These are phyloP conservation scores for Procambarus clarkii DNA, from an alignment of 1,140 invertebrate species.

Conservation along the genomic window DNA sequence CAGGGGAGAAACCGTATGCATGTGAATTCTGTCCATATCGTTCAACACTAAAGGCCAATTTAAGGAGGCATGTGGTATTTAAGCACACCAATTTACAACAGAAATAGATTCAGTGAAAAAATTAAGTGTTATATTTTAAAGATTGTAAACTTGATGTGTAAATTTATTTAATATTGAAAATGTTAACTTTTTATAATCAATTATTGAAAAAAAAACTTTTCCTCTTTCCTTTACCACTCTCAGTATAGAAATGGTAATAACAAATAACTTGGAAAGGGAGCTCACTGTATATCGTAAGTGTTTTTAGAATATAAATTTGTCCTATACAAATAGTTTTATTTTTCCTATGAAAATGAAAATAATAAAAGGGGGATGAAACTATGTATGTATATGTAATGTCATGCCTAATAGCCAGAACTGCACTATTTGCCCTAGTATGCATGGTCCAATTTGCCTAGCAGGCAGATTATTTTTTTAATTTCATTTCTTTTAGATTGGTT, in stretches of 20 bases:
- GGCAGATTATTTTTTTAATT: no score
- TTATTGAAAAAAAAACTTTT: neutral
- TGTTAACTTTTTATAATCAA: neutral
- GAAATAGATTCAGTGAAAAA: neutral
- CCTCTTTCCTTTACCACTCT: neutral
- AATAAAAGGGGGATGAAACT: neutral
- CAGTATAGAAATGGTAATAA: neutral
- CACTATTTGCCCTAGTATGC: no score
- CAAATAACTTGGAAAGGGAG: neutral
- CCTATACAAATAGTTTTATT: neutral
- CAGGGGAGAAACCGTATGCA: constrained; percentile 88
- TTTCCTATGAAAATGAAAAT: neutral
- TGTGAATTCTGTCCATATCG: constrained; percentile 83
- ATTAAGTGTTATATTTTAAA: neutral
- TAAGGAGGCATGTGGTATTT: constrained; percentile 54
- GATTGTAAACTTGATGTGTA: neutral
- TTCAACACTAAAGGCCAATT: constrained; percentile 61
- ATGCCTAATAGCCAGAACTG: no score
- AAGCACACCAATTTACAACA: constrained; percentile 37
- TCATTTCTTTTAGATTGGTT: no score
- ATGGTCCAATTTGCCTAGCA: no score
- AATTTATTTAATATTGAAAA: neutral
- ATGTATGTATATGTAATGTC: no score
- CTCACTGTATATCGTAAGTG: neutral
- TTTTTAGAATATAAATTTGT: constrained; percentile 2